Conservation (phyloP, 2,888 invertebrate species). For the Cantharis lateralis region DNA sequence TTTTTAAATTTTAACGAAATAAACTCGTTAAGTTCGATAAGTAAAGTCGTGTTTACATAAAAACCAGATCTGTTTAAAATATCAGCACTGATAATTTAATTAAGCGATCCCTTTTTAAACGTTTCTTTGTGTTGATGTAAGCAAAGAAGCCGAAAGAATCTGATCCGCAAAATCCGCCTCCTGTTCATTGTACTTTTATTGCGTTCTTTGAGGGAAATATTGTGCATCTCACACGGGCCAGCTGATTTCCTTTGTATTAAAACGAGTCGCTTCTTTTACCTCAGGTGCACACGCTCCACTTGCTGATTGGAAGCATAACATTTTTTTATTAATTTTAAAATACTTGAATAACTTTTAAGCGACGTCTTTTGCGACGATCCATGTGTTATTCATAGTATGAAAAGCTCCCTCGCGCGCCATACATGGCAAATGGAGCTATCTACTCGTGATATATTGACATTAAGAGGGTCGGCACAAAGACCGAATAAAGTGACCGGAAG, state of each 20-base stretch:
- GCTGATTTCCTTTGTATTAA: conserved; percentile 43
- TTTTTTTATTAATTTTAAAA: conserved; percentile 44
- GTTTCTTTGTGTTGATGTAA: conserved; percentile 45
- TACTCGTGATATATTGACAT: conserved; percentile 52
- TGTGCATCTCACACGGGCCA: conserved; percentile 43
- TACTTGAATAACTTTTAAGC: conserved; percentile 17
- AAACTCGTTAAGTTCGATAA: conserved; percentile 24
- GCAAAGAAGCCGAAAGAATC: conserved; percentile 47
- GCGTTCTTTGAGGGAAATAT: conserved; percentile 40
- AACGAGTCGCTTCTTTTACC: conserved; percentile 26
- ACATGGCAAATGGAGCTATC: conserved; percentile 49
- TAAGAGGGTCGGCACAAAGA: conserved; percentile 47
- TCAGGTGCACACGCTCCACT: conserved; percentile 42
- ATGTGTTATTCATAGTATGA: conserved; percentile 27
- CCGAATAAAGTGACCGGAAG: conserved; percentile 53
- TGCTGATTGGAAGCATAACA: conserved; percentile 43
- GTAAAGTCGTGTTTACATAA: conserved; percentile 43
- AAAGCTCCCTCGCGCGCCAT: conserved; percentile 29
- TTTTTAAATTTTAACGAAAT: conserved; percentile 15
- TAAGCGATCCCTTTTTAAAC: conserved; percentile 53
- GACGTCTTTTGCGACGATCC: conserved; percentile 6
- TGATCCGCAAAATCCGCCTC: conserved; percentile 35
- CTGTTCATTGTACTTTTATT: conserved; percentile 49
- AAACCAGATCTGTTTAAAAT: conserved; percentile 53
- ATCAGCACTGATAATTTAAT: conserved; percentile 57